A percentile compares a stretch with the other conserved stretches of the same genome.
These are phyloP conservation scores for Eutrigla gurnardus DNA, from an alignment of 2,797 vertebrate species.

Conservation along the genomic window DNA sequence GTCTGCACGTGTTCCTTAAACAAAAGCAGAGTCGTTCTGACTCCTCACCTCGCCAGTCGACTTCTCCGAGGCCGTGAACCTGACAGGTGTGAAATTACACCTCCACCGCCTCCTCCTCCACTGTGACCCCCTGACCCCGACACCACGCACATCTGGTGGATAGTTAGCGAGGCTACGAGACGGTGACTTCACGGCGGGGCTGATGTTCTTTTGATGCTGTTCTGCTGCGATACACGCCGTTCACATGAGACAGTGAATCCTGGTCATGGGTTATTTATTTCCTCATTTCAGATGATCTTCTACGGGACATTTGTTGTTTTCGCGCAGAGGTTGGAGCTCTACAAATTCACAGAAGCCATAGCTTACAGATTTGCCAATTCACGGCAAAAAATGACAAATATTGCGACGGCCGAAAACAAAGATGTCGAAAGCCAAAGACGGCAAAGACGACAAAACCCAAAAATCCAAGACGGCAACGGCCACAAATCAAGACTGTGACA, in stretches of 20 bases:
- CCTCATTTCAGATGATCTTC: no score
- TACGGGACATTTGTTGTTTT: no score
- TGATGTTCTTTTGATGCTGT: neutral
- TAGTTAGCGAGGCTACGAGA: neutral
- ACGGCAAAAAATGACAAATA: no score
- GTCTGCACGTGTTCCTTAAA: slow-evolving; percentile 27
- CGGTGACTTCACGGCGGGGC: neutral
- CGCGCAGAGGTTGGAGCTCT: no score
- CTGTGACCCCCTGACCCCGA: slow-evolving; percentile 37
- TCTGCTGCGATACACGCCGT: neutral
- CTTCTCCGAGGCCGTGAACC: slow-evolving; percentile 50
- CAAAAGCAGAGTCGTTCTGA: slow-evolving; percentile 37
- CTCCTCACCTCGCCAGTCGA: slow-evolving; percentile 32
- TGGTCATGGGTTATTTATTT: neutral
- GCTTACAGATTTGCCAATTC: no score
- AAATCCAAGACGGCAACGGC: no score
- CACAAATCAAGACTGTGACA: no score
- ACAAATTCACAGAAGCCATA: no score
- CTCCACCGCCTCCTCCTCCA: slow-evolving; percentile 28
- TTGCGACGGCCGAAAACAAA: no score
- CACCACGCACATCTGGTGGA: slow-evolving; percentile 58
- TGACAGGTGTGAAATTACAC: slow-evolving; percentile 62
- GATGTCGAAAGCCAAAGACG: no score
- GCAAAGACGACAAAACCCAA: no score
- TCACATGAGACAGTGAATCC: neutral